phyloP scores from a whole-genome alignment of 1,140 invertebrate species.

The Drosophila pallidifrons region DNA sequence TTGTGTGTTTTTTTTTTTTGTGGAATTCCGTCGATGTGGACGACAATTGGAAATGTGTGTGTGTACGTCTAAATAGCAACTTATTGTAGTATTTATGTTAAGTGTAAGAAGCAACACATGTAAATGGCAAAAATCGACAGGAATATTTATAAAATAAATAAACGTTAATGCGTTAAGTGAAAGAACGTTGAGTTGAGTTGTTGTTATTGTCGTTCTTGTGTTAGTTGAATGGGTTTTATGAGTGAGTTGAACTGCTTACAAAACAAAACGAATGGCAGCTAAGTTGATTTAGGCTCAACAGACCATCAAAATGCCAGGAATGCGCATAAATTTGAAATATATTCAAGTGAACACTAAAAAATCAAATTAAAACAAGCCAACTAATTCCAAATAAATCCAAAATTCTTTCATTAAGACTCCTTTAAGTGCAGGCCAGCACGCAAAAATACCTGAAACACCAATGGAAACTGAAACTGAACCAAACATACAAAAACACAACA shows the following conservation, averaged over 20 bases:
- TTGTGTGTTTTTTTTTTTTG: background rate
- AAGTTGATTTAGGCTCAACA: constrained; percentile 25
- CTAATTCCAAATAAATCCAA: constrained; percentile 69
- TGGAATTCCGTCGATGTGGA: background rate
- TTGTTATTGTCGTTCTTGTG: background rate
- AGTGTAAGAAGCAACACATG: constrained; percentile 58
- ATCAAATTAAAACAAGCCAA: constrained; percentile 74
- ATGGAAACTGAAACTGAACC: constrained; percentile 19
- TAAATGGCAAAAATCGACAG: constrained; percentile 74
- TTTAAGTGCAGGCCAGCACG: constrained; percentile 73
- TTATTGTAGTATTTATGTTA: constrained; percentile 25
- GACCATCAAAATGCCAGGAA: constrained; percentile 40
- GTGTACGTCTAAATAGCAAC: constrained; percentile 9
- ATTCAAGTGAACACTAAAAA: constrained; percentile 62
- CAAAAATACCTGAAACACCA: constrained; percentile 56
- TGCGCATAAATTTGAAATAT: constrained; percentile 70
- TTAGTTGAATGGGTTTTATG: background rate
- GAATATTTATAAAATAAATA: constrained; percentile 78
- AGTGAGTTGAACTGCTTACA: constrained; percentile 22
- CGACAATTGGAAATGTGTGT: background rate
- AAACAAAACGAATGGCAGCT: constrained; percentile 40
- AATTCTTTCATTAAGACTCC: constrained; percentile 68
- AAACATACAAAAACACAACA: constrained; percentile 29
- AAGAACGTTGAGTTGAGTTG: background rate
- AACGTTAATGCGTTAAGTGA: constrained; percentile 64